Evolutionary conservation across 1,140 invertebrate genomes (phyloP).

Genomic region (Araneus ventricosus): DNA sequence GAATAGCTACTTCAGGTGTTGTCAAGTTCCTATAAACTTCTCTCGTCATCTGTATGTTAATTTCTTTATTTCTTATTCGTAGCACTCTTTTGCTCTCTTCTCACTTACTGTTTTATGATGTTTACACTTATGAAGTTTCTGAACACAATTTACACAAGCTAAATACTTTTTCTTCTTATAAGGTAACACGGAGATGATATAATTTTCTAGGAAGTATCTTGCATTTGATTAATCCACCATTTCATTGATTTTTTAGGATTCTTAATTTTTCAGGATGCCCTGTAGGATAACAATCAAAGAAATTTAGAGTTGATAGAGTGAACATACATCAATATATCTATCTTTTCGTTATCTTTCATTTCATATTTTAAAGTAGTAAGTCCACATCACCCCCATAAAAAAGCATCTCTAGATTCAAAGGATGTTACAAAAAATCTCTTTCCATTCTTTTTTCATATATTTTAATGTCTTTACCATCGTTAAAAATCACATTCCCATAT

Average conservation of each 20-base stretch:
- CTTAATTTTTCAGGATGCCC: conserved; percentile 17
- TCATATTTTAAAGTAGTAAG: conserved; percentile 44
- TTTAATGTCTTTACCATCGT: conserved; percentile 27
- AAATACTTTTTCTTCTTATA: conserved; percentile 52
- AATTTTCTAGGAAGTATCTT: conserved; percentile 29
- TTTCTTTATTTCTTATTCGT: conserved; percentile 28
- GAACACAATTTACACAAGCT: conserved; percentile 21
- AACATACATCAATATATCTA: too few species aligned
- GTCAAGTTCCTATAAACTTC: conserved; percentile 37
- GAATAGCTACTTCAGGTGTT: conserved; percentile 2
- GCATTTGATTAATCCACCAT: conserved; percentile 43
- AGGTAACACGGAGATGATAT: conserved; percentile 32
- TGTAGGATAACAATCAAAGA: too few species aligned
- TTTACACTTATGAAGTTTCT: background rate
- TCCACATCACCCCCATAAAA: conserved; percentile 5
- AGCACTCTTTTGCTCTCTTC: conserved; percentile 4
- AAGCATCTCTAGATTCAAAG: conserved; percentile 12
- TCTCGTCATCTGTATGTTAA: conserved; percentile 31
- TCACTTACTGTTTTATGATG: background rate
- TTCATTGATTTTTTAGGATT: conserved; percentile 37
- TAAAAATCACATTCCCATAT: conserved; percentile 56
- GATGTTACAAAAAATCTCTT: conserved; percentile 34
- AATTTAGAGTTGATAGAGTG: too few species aligned
- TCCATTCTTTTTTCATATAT: conserved; percentile 36
- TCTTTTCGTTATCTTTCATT: conserved; percentile 22